A percentile compares a stretch with the other conserved stretches of the same genome.
These are phyloP conservation scores for Zelleria hepariella DNA, from an alignment of 2,888 invertebrate species.

Conservation along the genomic window DNA sequence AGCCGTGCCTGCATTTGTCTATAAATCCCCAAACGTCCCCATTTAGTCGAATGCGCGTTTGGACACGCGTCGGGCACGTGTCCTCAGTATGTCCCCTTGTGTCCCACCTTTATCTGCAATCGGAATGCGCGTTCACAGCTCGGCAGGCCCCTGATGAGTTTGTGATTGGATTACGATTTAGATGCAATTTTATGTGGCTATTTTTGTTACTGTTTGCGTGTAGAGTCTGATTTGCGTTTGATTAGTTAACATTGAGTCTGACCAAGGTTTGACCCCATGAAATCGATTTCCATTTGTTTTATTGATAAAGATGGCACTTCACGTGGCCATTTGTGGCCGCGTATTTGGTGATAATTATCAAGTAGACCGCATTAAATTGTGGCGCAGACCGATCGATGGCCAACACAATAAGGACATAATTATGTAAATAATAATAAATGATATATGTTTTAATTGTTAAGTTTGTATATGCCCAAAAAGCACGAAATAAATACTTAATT, in stretches of 20 bases:
- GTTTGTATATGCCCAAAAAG: no score
- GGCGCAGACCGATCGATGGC: no score
- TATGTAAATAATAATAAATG: no score
- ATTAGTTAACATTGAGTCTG: neutral
- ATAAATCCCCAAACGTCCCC: conserved; percentile 19
- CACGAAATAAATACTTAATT: no score
- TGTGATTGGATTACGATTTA: conserved; percentile 55
- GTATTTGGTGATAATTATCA: no score
- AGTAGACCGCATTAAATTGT: no score
- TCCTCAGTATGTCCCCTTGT: conserved; percentile 25
- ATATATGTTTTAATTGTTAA: no score
- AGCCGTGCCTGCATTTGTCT: no score
- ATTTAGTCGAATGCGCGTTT: conserved; percentile 39
- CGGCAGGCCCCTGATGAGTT: conserved; percentile 43
- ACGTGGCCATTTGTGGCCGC: no score
- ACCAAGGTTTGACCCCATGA: neutral
- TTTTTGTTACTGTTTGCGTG: neutral
- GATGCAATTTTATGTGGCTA: conserved; percentile 8
- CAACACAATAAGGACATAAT: no score
- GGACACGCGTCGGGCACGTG: conserved; percentile 62
- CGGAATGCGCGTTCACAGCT: conserved; percentile 62
- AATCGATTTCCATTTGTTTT: no score
- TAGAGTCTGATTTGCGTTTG: neutral
- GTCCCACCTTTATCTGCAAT: conserved; percentile 52
- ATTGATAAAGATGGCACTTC: no score